Conservation (phyloP, 2,888 invertebrate species). For the Entomobrya proxima region DNA sequence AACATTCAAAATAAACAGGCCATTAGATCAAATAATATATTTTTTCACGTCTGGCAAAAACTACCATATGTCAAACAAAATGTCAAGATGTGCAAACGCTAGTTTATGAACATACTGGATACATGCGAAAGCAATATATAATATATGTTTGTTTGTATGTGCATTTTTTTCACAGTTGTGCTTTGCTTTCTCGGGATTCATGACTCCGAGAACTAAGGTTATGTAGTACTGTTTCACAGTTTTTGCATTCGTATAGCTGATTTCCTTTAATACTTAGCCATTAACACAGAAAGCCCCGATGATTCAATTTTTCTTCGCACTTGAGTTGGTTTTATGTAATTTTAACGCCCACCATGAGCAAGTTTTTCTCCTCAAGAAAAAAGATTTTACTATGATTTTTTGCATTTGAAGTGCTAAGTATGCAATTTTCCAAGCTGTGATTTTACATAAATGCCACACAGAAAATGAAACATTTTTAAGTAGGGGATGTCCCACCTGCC, state of each 20-base stretch:
- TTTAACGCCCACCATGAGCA: constrained; percentile 50
- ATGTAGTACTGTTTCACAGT: too few species aligned
- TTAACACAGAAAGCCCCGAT: background rate
- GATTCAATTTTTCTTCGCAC: background rate
- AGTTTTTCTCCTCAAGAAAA: constrained; percentile 8
- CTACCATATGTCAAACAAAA: constrained; percentile 57
- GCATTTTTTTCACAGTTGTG: too few species aligned
- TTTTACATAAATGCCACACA: constrained; percentile 32
- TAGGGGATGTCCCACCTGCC: background rate
- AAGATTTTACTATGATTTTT: too few species aligned
- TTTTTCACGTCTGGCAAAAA: constrained; percentile 40
- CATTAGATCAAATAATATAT: constrained; percentile 53
- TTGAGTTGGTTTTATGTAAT: constrained; percentile 22
- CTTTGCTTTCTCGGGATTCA: background rate
- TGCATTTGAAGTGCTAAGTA: constrained; percentile 14
- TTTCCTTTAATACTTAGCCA: too few species aligned
- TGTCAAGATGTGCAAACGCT: constrained; percentile 23
- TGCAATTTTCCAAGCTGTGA: constrained; percentile 35
- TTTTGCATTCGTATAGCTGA: too few species aligned
- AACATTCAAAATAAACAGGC: constrained; percentile 65
- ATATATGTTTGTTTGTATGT: background rate
- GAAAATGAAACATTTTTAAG: background rate
- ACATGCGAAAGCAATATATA: background rate
- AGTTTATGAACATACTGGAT: background rate
- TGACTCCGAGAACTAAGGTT: too few species aligned